Percentiles rank a stretch among this genome's conserved stretches.
phyloP scores from a whole-genome alignment of 2,888 invertebrate genomes.

The Aplocera efformata region DNA sequence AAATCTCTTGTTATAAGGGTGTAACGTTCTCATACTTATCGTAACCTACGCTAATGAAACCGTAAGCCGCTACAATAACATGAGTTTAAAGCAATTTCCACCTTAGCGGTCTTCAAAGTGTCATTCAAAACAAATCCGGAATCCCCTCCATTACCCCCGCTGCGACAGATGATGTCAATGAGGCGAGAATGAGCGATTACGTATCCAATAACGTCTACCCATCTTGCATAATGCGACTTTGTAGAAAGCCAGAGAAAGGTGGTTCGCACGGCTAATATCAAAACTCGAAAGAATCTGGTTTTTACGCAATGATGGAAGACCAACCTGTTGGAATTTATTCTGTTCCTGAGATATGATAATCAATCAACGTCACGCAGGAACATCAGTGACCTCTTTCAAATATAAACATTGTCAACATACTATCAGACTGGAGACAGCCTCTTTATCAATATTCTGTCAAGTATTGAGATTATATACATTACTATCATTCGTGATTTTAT shows the following conservation, averaged over 20 bases:
- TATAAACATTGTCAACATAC: too few relatives aligned
- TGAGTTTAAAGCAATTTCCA: background rate
- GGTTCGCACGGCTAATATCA: slow-evolving; percentile 45
- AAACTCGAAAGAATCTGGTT: slow-evolving; percentile 39
- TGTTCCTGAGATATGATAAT: slow-evolving; percentile 4
- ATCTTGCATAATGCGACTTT: slow-evolving; percentile 27
- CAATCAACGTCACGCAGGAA: background rate
- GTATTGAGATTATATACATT: too few relatives aligned
- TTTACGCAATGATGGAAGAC: slow-evolving; percentile 40
- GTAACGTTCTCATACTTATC: background rate
- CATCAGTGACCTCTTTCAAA: too few relatives aligned
- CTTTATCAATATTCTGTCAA: too few relatives aligned
- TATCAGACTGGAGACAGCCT: too few relatives aligned
- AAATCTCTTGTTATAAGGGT: too few relatives aligned
- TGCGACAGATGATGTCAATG: slow-evolving; percentile 22
- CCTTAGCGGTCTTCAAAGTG: background rate
- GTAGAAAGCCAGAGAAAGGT: slow-evolving; percentile 66
- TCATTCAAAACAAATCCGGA: slow-evolving; percentile 3
- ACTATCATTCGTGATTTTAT: too few relatives aligned
- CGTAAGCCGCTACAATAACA: background rate
- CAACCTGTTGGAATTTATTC: slow-evolving; percentile 24
- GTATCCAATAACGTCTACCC: slow-evolving; percentile 26
- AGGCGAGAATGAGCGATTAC: slow-evolving; percentile 27
- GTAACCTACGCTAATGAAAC: background rate
- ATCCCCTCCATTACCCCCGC: background rate